Evolutionary conservation across 2,888 invertebrate genomes (phyloP), one percentile per base, ranked within the genome.

Genomic region (Eristalis arbustorum): DNA sequence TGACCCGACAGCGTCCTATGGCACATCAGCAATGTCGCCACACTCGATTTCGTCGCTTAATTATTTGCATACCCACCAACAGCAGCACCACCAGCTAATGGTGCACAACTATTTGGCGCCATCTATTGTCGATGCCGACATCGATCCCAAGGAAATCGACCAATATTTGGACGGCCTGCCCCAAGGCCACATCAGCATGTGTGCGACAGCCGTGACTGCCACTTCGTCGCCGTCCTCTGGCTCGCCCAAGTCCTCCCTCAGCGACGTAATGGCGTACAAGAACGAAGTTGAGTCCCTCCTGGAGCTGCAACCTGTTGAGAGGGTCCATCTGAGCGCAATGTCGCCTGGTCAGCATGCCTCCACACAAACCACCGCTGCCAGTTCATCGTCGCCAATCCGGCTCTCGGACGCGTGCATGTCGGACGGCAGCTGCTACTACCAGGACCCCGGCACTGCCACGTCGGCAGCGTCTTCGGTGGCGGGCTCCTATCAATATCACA

Each of bases 81-180:
- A 68, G 22, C 81, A 84, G 56, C 74, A 77, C 34, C 73, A 83
- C 73, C 80, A 75, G 13, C 81, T 84, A 83, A 88, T 78, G 80
- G 72, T 64, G 63, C 88, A 87, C 77, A 87, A 73, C 82, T 89
- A 88, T 72, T 80, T 88, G 89, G 88, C 89, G 84, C 82, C 88
- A 67, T 73, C 80, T 68, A 75, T 87, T 61, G 73, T 79, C 62
- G 82, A 71, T 68, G 89, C 89, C 68, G 92, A 92, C 89, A 91
- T 91, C 88, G 91, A 91, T 90, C 91, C 92, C 42, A 93, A 93
- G 90, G 93, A 93, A 91, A 92, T 93, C 89, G 93, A 93, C 90
- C 93, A 93, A 91, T 93, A 93, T 90, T 91, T 93, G 82, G 92
- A 92, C 91, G 91, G 91, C 88, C 90, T 92, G 89, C 88, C 92